These are phyloP conservation scores for Boleophthalmus pectinirostris DNA, from an alignment of 2,113 vertebrate genomes.

Conservation along the genomic window DNA sequence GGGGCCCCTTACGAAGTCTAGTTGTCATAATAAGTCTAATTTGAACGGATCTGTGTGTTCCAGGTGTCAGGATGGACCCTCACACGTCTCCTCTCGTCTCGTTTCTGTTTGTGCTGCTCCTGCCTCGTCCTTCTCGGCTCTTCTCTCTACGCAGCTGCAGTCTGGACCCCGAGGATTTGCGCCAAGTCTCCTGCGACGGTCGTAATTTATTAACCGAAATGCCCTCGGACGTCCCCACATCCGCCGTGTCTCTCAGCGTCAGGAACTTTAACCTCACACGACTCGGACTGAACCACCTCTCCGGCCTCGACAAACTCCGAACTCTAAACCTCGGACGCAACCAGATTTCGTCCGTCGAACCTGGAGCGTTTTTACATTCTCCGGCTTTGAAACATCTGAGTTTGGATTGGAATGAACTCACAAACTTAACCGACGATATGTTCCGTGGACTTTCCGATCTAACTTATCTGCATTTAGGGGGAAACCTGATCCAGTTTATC, in stretches of 20 bases:
- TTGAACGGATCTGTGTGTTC: no score
- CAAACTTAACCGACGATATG: conserved; percentile 11
- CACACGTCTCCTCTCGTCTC: background rate
- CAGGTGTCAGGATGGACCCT: background rate
- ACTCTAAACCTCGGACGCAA: fast-evolving
- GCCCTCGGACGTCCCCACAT: conserved; percentile 27
- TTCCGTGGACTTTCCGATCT: conserved; percentile 42
- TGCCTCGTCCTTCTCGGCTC: background rate
- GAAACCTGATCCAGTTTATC: background rate
- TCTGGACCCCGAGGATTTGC: background rate
- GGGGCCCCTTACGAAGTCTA: no score
- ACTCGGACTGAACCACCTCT: conserved; percentile 16
- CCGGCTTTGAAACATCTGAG: background rate
- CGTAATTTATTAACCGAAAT: conserved; percentile 4
- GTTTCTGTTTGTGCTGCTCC: conserved; percentile 13
- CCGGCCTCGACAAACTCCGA: background rate
- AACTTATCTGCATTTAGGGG: background rate
- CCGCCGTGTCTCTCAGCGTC: fast-evolving
- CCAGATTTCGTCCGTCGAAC: background rate
- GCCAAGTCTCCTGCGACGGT: background rate
- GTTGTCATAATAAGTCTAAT: no score
- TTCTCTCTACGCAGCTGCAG: conserved; percentile 36
- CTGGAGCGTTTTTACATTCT: conserved; percentile 28
- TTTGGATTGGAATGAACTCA: background rate
- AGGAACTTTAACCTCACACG: fast-evolving